These are phyloP conservation scores for Drosophila buzzatii DNA, from an alignment of 2,888 invertebrate genomes.

Conservation along the genomic window DNA sequence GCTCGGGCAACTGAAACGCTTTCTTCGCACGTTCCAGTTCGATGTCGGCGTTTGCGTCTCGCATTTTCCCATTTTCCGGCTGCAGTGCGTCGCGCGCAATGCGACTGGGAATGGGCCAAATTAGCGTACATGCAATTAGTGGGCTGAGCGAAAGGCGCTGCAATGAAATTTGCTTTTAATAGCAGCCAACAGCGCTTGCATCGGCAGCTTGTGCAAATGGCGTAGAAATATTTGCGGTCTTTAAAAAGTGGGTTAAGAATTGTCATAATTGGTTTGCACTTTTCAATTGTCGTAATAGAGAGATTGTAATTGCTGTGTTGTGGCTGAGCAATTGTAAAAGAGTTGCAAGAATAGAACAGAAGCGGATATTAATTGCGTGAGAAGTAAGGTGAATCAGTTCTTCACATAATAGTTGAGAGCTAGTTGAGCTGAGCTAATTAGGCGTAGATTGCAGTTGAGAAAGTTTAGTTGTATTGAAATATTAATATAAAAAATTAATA, in stretches of 20 bases:
- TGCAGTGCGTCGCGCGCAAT: slow-evolving; percentile 43
- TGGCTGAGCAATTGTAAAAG: slow-evolving; percentile 28
- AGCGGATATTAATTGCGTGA: slow-evolving; percentile 42
- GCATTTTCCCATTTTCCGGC: neutral
- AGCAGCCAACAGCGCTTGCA: slow-evolving; percentile 24
- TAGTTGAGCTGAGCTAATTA: neutral
- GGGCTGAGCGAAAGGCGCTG: slow-evolving; percentile 32
- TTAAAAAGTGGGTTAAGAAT: slow-evolving; percentile 69
- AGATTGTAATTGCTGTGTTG: slow-evolving; percentile 41
- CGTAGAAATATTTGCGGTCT: slow-evolving; percentile 50
- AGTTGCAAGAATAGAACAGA: slow-evolving; percentile 16
- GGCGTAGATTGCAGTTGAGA: neutral
- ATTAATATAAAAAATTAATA: neutral
- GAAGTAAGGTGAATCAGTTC: slow-evolving; percentile 31
- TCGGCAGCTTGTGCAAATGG: slow-evolving; percentile 54
- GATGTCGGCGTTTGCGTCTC: slow-evolving; percentile 12
- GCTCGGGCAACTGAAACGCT: slow-evolving; percentile 4
- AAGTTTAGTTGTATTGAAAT: neutral
- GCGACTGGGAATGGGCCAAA: slow-evolving; percentile 56
- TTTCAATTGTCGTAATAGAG: slow-evolving; percentile 41
- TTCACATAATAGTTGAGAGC: neutral
- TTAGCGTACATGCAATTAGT: slow-evolving; percentile 73
- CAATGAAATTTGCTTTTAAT: slow-evolving; percentile 63
- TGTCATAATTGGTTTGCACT: slow-evolving; percentile 65
- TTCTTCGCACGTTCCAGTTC: slow-evolving; percentile 71